Base-by-base conservation (phyloP, 2,888 invertebrate genomes). In the Meiosimyza decipiens region DNA sequence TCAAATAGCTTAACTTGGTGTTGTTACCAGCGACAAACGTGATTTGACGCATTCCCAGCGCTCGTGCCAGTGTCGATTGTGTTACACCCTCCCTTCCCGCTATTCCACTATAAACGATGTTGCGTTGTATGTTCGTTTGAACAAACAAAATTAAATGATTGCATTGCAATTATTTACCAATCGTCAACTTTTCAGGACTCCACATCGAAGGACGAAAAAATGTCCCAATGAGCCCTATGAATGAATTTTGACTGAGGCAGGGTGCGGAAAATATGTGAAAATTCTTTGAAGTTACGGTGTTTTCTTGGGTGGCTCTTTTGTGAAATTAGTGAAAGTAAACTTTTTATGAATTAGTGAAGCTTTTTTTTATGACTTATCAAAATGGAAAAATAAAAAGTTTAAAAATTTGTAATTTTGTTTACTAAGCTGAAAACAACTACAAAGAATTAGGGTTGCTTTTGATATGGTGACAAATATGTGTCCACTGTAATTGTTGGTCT, bases 151-250 rank as follows among this genome's bases (percentile, higher is more conserved):
- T 64, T 64, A 33, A 74, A 74, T 73, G 74, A 76, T 76, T 77
- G 73, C 73, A 73, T 73, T 73, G 77, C 74, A 76, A 77, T 77
- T 76, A 76, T 76, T 77, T 77, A 72, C 75, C 75, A 75, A 75
- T 75, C 75, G 74, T 65, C 55, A 65, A 64, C 51, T 71, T 55
- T 18, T 52, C 3, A 64, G 50, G 28, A 9, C 40, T 15, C 40
- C 40, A 40, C 9, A 40, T 40, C 40, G 40, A 40, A 40, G 40
- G 40, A 40, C 40, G 9, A 9, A 40, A 40, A 40, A 40, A 40
- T 1, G 40, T 40, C 40, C 40, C 40, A 9, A 40, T 40, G 9
- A 40, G 9, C 9, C 40, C 9, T 9, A 40, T 40, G 40, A 40
- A 40, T 40, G 40, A 40, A 7, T 40, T 40, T 40, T 40, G 40